A percentile compares a stretch with the other conserved stretches of the same genome.
phyloP scores from a whole-genome alignment of 2,888 invertebrate genomes.

The Dichetophora obliterata region DNA sequence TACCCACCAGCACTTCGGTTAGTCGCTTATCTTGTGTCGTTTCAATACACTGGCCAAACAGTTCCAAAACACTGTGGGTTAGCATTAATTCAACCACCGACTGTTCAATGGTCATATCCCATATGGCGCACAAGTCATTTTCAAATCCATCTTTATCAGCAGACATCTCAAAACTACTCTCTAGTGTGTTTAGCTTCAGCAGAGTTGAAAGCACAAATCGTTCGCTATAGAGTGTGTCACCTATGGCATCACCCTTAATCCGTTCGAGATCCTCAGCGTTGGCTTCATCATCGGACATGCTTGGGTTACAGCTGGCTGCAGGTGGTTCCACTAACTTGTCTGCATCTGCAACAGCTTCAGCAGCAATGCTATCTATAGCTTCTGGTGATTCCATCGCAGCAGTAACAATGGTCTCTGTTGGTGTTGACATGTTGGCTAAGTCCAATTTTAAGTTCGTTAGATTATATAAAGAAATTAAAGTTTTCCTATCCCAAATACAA shows the following conservation, averaged over 20 bases:
- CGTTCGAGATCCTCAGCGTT: constrained; percentile 59
- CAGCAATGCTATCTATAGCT: background rate
- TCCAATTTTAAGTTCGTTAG: background rate
- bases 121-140: constrained; percentile 81
- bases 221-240: constrained; percentile 84
- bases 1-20: constrained; percentile 86
- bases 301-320: constrained; percentile 49
- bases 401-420: background rate
- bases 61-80: constrained; percentile 76
- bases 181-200: constrained; percentile 74
- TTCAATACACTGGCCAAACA: constrained; percentile 72
- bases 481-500: too few relatives aligned
- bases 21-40: constrained; percentile 76
- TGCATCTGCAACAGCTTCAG: background rate
- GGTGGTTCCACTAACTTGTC: background rate
- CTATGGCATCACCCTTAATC: constrained; percentile 81
- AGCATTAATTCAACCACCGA: constrained; percentile 81
- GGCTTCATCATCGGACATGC: constrained; percentile 51
- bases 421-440: background rate
- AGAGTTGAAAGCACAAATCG: constrained; percentile 80
- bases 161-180: constrained; percentile 70
- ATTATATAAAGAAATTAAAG: too few relatives aligned
- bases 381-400: background rate
- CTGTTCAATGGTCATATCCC: constrained; percentile 88
- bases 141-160: constrained; percentile 74